Conservation (phyloP, 2,113 vertebrate genomes). For the Notothenia coriiceps region DNA sequence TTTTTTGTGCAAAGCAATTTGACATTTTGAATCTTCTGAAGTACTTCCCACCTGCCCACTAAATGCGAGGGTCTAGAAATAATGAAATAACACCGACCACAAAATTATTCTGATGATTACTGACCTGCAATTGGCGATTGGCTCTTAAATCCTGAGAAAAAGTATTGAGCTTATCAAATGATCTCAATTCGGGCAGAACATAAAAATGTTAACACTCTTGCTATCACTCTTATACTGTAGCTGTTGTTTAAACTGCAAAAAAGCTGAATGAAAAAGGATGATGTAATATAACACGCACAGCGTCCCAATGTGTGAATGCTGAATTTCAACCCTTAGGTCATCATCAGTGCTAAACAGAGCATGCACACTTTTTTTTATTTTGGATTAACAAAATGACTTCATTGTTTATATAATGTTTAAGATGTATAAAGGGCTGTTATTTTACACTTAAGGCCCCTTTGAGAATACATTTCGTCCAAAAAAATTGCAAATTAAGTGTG, state of each 20-base stretch:
- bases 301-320: slow-evolving; percentile 1
- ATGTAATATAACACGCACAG: neutral
- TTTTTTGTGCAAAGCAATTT: no score
- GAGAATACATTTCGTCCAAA: neutral
- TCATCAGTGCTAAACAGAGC: slow-evolving; percentile 17
- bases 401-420: neutral
- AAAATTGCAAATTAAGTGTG: neutral
- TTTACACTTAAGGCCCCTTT: neutral
- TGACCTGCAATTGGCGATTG: neutral
- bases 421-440: neutral
- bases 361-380: neutral
- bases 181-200: neutral
- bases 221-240: neutral
- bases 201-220: neutral
- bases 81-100: no score
- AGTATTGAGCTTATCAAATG: neutral
- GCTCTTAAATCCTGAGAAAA: neutral
- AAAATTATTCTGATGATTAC: neutral
- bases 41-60: no score
- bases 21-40: no score
- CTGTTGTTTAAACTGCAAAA: neutral
- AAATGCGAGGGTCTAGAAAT: no score
- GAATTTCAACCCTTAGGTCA: neutral
- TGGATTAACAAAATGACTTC: neutral
- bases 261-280: neutral